Percentiles rank a stretch among this genome's conserved stretches.
These are phyloP conservation scores for Theristicus caerulescens DNA, from an alignment of 2,113 vertebrate species.

Conservation along the genomic window DNA sequence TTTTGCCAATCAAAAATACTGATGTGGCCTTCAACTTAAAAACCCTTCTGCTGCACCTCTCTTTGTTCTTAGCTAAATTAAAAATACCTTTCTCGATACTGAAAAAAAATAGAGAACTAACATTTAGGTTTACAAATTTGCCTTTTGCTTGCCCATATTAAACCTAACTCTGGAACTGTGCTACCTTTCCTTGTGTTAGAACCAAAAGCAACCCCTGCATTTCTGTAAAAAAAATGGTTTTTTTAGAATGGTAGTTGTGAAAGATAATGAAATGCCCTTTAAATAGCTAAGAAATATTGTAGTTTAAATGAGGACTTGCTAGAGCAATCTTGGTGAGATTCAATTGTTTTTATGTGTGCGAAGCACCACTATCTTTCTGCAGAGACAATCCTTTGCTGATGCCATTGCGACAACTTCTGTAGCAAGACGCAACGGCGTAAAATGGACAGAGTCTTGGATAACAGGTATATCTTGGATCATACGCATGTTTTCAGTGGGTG, in stretches of 20 bases:
- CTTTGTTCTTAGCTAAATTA: neutral
- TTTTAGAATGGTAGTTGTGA: neutral
- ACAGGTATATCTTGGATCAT: accelerated
- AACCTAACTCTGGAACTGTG: neutral
- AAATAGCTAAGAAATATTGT: neutral
- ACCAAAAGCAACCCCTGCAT: neutral
- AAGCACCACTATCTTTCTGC: neutral
- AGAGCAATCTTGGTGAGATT: neutral
- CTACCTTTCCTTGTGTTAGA: neutral
- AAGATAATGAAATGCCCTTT: neutral
- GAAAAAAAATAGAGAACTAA: neutral
- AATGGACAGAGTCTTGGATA: neutral
- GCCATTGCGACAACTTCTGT: neutral
- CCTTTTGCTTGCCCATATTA: neutral
- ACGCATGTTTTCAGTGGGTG: neutral
- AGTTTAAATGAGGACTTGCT: neutral
- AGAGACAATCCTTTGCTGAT: neutral
- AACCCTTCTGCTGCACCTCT: neutral
- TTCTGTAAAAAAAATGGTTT: neutral
- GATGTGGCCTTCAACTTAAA: neutral
- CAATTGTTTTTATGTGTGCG: neutral
- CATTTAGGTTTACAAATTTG: neutral
- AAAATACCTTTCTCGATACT: neutral
- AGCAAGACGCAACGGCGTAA: neutral
- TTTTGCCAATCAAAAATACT: neutral